phyloP scores from a whole-genome alignment of 2,113 vertebrate species.

The Lophotis ruficrista region DNA sequence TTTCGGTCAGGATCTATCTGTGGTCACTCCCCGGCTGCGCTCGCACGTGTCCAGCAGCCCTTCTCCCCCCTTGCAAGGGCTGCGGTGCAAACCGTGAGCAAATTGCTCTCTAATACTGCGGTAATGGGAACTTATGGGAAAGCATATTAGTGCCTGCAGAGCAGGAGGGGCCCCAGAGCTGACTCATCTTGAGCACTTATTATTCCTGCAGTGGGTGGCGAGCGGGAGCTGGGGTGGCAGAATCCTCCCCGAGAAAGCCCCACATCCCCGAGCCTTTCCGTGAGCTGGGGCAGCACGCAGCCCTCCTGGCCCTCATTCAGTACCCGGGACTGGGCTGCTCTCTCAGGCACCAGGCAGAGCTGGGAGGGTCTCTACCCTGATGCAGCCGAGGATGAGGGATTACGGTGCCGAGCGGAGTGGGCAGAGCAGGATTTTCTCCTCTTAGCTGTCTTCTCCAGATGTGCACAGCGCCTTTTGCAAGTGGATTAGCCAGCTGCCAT shows the following conservation, averaged over 20 bases:
- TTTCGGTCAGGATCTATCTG: neutral
- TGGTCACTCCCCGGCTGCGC: accelerated
- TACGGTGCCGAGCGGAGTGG: neutral
- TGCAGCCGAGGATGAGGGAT: neutral
- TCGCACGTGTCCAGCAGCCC: accelerated
- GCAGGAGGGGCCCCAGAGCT: neutral
- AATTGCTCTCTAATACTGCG: neutral
- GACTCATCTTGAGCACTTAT: conserved; percentile 20
- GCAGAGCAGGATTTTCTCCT: conserved; percentile 14
- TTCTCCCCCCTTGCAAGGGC: neutral
- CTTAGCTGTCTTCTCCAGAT: conserved; percentile 27
- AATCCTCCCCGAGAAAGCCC: neutral
- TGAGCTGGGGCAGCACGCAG: accelerated
- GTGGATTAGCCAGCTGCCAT: conserved; percentile 7
- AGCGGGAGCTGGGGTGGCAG: neutral
- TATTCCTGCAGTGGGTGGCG: neutral
- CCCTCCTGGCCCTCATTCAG: neutral
- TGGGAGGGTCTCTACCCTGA: neutral
- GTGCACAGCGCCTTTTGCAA: neutral
- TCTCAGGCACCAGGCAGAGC: neutral
- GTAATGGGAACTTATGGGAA: conserved; percentile 32
- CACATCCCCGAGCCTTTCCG: neutral
- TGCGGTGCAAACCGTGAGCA: neutral
- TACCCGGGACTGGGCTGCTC: neutral
- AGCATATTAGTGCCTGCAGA: neutral